These are phyloP conservation scores for Anguilla anguilla DNA, from an alignment of 2,797 vertebrate species.

Conservation along the genomic window DNA sequence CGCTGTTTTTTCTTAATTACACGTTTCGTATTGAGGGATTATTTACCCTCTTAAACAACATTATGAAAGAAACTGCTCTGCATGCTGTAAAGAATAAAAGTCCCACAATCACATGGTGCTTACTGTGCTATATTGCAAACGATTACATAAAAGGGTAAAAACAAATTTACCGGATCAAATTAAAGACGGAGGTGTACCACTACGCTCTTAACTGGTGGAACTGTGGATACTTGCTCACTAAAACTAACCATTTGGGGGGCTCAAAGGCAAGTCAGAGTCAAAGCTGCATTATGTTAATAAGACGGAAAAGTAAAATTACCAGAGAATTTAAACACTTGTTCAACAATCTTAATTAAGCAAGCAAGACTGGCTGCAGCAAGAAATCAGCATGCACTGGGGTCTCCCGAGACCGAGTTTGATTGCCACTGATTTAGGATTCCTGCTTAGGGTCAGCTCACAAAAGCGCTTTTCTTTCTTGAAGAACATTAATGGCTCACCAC, in stretches of 20 bases:
- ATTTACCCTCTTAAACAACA: no score
- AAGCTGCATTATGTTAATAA: not conserved
- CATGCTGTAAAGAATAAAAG: no score
- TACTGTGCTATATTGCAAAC: no score
- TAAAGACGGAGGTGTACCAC: not conserved
- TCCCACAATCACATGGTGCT: no score
- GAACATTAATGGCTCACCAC: conserved; percentile 24
- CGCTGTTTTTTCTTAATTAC: not conserved
- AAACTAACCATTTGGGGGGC: not conserved
- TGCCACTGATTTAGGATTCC: not conserved
- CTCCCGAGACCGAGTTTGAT: not conserved
- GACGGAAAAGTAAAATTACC: not conserved
- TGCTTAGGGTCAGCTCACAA: not conserved
- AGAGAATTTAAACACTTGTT: not conserved
- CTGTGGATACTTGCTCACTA: not conserved
- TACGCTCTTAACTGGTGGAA: not conserved
- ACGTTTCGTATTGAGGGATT: not conserved
- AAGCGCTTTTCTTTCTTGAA: not conserved
- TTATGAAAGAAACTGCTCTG: no score
- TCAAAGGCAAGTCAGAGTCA: not conserved
- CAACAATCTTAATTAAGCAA: not conserved
- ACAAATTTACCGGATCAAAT: no score
- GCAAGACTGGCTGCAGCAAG: not conserved
- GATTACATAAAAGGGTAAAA: no score
- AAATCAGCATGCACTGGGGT: not conserved